These are phyloP conservation scores for Synergus laeviventris DNA, from an alignment of 2,888 invertebrate genomes.

Conservation along the genomic window DNA sequence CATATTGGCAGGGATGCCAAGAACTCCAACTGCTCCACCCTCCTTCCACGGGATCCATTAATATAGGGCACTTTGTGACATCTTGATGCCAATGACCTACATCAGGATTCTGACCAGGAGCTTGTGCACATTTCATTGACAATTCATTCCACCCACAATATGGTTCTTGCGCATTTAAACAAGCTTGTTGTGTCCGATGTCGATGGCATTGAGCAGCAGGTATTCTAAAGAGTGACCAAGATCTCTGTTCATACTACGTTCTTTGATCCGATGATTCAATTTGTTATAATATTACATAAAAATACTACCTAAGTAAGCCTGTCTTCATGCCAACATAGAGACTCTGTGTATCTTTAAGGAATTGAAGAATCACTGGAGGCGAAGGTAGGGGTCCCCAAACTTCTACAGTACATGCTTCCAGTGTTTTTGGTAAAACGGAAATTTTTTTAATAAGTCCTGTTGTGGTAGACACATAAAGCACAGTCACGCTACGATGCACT, in stretches of 20 bases:
- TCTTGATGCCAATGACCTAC: conserved; percentile 86
- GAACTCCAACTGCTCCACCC: conserved; percentile 93
- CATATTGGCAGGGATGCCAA: conserved; percentile 89
- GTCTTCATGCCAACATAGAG: conserved; percentile 70
- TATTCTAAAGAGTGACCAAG: conserved; percentile 77
- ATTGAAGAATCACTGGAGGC: conserved; percentile 82
- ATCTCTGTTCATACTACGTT: too few species aligned
- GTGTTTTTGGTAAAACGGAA: conserved; percentile 83
- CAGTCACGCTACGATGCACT: conserved; percentile 82
- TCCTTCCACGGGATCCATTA: conserved; percentile 85
- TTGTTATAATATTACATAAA: not conserved
- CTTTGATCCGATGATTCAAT: too few species aligned
- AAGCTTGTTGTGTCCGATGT: conserved; percentile 83
- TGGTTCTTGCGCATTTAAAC: conserved; percentile 91
- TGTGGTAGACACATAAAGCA: conserved; percentile 88
- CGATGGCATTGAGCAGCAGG: conserved; percentile 88
- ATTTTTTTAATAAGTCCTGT: conserved; percentile 88
- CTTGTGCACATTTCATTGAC: conserved; percentile 84
- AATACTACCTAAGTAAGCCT: conserved; percentile 64
- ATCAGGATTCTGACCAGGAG: conserved; percentile 81
- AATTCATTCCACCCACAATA: conserved; percentile 96
- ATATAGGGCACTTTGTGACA: conserved; percentile 83
- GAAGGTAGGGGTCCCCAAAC: conserved; percentile 85
- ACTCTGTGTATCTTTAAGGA: conserved; percentile 86
- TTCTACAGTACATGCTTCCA: conserved; percentile 90